phyloP scores from a whole-genome alignment of 2,888 invertebrate species.

The Acleris holmiana region DNA sequence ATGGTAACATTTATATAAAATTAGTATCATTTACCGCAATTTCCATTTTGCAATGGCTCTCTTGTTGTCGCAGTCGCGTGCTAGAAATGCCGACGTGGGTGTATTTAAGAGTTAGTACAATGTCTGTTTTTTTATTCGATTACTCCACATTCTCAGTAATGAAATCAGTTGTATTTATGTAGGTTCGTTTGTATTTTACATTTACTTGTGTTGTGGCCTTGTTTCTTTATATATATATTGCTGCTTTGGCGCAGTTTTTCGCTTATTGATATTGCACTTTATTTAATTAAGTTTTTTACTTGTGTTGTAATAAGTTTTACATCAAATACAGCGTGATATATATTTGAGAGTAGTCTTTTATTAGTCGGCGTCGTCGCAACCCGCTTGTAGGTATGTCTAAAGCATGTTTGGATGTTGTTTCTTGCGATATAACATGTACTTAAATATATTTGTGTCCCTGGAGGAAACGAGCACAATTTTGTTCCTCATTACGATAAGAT shows the following conservation, averaged over 20 bases:
- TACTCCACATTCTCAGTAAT: constrained; percentile 46
- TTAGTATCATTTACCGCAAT: constrained; percentile 60
- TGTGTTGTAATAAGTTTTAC: constrained; percentile 73
- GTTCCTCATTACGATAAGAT: constrained; percentile 28
- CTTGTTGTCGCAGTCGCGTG: constrained; percentile 49
- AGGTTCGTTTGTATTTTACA: constrained; percentile 50
- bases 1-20: constrained; percentile 47
- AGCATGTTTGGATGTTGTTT: constrained; percentile 55
- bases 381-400: constrained; percentile 75
- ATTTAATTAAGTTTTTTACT: constrained; percentile 68
- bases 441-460: constrained; percentile 24
- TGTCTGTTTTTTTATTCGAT: constrained; percentile 51
- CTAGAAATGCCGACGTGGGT: constrained; percentile 39
- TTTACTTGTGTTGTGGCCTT: constrained; percentile 50
- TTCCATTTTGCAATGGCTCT: constrained; percentile 59
- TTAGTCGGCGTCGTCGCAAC: constrained; percentile 61
- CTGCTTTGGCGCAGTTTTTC: constrained; percentile 33
- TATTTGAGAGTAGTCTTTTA: constrained; percentile 68
- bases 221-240: constrained; percentile 44
- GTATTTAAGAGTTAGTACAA: constrained; percentile 57
- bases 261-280: constrained; percentile 66
- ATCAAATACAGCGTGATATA: constrained; percentile 77
- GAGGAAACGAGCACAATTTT: constrained; percentile 26
- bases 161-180: constrained; percentile 42
- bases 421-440: constrained; percentile 38